Base-by-base conservation (phyloP, 2,888 invertebrate genomes). In the Aleiodes leptofemur region DNA sequence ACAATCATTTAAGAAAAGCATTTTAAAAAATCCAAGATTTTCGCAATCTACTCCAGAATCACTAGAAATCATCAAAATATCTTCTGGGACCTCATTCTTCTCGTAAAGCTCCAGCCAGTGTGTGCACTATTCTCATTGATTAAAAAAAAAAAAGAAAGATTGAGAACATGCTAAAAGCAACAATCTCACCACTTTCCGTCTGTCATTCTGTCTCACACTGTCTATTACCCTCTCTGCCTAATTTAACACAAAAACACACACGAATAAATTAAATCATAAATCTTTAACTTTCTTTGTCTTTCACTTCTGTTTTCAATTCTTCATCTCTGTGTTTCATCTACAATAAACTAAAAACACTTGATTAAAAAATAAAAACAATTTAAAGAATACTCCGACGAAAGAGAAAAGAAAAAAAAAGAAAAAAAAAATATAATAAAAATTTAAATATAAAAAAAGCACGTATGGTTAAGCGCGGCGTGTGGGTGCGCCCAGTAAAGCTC, bases 391-490 rank as follows among this genome's bases (percentile, higher is more conserved):
- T 51, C 56, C 48, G 72, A 64, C 66, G 61, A 55, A 69, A 73
- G 70, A 64, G 66, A 64, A 38, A 66, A 64, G 9, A 14, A 51
- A 64, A 55, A 56, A 72, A 51, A 56, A 38, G 9, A 51, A 14
- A 51, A 64, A 55, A 56, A 72, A 51, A 56, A 38, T n/a, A 51
- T 57, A 69, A 59, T 59, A 38, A 68, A 73, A 50, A 66, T 57
- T 34, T 68, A 69, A 69, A 72, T 68, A 72, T 56, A 71, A 23
- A 71, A 71, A 69, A 84, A 82, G 84, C 85, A 85, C 83, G 82
- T 83, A 84, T 86, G 86, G 86, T 85, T 82, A 84, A 85, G 88
- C 86, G 84, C 86, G 87, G 84, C 85, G 82, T 83, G 85, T 84
- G 79, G 78, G 78, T 82, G 83, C 77, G 82, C 72, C 83, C 81